phyloP scores from a whole-genome alignment of 2,797 vertebrate genomes.

The Hipposideros larvatus region DNA sequence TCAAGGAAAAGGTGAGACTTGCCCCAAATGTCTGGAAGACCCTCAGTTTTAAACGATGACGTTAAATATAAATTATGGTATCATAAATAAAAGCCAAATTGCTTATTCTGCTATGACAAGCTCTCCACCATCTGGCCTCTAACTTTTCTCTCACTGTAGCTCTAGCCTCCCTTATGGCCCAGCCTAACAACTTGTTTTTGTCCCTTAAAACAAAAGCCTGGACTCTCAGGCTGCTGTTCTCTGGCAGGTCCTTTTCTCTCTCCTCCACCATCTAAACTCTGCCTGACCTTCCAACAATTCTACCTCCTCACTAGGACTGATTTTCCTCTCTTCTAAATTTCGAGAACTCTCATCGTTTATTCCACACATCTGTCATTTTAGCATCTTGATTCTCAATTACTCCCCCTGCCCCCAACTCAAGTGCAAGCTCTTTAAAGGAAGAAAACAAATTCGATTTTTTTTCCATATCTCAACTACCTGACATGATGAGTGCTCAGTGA shows the following conservation, averaged over 20 bases:
- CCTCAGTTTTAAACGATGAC: background rate
- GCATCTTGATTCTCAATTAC: background rate
- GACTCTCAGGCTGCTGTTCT: background rate
- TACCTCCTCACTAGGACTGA: background rate
- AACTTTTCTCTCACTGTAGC: background rate
- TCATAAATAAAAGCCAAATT: background rate
- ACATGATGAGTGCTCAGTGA: background rate
- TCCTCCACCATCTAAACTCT: background rate
- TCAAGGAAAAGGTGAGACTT: conserved; percentile 90
- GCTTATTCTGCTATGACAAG: background rate
- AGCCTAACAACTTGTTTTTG: background rate
- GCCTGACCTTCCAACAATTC: background rate
- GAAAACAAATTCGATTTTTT: background rate
- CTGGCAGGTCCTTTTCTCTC: background rate
- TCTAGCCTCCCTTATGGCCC: background rate
- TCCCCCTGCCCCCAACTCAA: background rate
- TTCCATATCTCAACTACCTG: background rate
- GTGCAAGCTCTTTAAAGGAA: background rate
- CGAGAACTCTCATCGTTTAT: background rate
- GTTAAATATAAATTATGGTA: background rate
- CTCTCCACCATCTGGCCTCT: background rate
- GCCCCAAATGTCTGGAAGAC: background rate
- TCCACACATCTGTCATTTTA: background rate
- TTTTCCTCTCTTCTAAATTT: background rate
- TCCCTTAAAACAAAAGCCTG: background rate